Evolutionary conservation across 1,140 invertebrate species (phyloP).

Genomic region (Micrasema minimum): DNA sequence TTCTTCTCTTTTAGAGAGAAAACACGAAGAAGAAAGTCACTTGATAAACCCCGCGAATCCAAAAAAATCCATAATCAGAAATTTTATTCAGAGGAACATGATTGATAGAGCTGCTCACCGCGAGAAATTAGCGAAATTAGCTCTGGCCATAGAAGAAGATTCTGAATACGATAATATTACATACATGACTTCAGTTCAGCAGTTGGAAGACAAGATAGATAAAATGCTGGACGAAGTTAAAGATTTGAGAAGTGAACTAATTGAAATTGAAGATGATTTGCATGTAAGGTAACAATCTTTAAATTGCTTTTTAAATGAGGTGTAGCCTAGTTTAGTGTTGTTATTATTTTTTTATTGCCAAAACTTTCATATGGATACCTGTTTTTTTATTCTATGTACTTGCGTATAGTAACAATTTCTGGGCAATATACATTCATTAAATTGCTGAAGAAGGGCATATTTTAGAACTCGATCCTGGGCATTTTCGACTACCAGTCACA

Average conservation of each 20-base stretch:
- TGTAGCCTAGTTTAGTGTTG: no score
- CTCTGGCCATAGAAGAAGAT: constrained; percentile 63
- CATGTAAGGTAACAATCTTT: constrained; percentile 62
- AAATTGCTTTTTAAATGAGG: no score
- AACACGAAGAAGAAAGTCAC: neutral
- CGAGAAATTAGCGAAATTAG: constrained; percentile 61
- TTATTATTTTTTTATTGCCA: no score
- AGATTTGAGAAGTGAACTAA: constrained; percentile 61
- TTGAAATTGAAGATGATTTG: constrained; percentile 64
- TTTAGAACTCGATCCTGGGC: no score
- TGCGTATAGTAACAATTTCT: no score
- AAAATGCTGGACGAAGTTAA: constrained; percentile 63
- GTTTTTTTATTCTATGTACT: no score
- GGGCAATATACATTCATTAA: no score
- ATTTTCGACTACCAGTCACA: no score
- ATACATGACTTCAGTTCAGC: constrained; percentile 58
- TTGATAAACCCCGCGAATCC: constrained; percentile 28
- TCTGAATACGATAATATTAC: constrained; percentile 52
- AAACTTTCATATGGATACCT: no score
- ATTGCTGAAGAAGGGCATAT: no score
- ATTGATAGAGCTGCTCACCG: constrained; percentile 56
- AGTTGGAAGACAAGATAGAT: constrained; percentile 55
- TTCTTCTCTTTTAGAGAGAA: constrained; percentile 41
- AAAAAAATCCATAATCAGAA: constrained; percentile 44
- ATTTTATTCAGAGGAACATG: constrained; percentile 50